Base-by-base conservation (phyloP, 2,113 vertebrate species). In the Ibidorhyncha struthersii region DNA sequence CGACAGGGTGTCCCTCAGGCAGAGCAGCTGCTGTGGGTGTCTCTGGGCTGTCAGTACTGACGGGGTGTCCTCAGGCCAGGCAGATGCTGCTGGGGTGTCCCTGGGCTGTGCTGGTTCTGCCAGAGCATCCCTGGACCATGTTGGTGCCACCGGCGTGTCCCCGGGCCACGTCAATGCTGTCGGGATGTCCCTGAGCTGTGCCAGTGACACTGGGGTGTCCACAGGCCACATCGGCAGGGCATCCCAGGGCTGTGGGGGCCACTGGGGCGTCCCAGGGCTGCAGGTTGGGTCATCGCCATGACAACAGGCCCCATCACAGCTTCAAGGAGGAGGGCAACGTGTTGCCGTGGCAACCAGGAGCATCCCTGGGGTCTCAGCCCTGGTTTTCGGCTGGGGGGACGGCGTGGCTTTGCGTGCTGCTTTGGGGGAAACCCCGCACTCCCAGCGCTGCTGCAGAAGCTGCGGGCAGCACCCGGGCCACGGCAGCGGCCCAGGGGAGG, bases 141-240 rank as follows among this genome's bases (percentile, higher is more conserved):
- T 19, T 1, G 3, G 40, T 66, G 80, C 17, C 30, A 18, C 12
- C 2, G 1, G 38, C 1, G 16, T 6, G 41, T 53, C 20, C 86
- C 29, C 13, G 45, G 56, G n/a, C 61, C 30, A 5, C 8, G 0
- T 3, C 14, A 20, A 14, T 15, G 61, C 41, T 58, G 47, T 58
- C 34, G 58, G 73, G 12, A 10, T 32, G 49, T 12, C 53, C 53
- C 63, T 27, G 49, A 43, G 20, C 56, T 34, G 21, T 59, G 43
- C 17, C 34, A 29, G 58, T 29, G 40, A 10, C 26, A 5, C 13
- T 5, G 45, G 14, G 21, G 30, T 80, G 62, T 34, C 70, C 66
- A 11, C 0, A 2, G 61, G 12, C 18, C 21, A 5, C 29, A 5
- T 0, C 30, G 73, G 7, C 25, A 16, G 8, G 21, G n/a, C 36